Evolutionary conservation across 2,113 vertebrate genomes (phyloP).

Genomic region (Scomber colias): DNA sequence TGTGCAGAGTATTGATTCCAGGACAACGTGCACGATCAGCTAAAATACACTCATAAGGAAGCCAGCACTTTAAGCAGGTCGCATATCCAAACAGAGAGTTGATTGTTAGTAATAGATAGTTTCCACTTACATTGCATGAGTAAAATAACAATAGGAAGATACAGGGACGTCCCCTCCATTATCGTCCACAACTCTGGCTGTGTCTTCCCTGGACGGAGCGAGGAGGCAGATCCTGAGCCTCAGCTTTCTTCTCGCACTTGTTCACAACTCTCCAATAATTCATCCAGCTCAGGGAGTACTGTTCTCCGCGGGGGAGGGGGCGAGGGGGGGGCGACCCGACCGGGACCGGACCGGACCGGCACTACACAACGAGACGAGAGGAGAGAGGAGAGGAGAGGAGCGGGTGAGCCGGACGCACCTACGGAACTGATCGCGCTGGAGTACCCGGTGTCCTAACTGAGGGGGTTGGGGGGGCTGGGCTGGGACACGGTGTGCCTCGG

Average conservation of each 20-base stretch:
- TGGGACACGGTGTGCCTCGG: slow-evolving; percentile 22
- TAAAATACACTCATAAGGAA: neutral
- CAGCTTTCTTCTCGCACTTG: slow-evolving; percentile 72
- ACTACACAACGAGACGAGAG: neutral
- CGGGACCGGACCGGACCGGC: slow-evolving; percentile 14
- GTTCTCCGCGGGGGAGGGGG: slow-evolving; percentile 17
- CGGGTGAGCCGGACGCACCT: slow-evolving; percentile 34
- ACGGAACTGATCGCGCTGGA: slow-evolving; percentile 2
- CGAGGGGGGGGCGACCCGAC: neutral
- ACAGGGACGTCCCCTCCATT: slow-evolving; percentile 77
- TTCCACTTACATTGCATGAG: slow-evolving; percentile 79
- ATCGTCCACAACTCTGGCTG: slow-evolving; percentile 57
- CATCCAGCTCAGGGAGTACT: slow-evolving; percentile 71
- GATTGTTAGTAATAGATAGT: slow-evolving; percentile 1
- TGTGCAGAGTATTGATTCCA: neutral
- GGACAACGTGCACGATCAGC: neutral
- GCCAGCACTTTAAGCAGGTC: neutral
- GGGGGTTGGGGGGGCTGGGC: neutral
- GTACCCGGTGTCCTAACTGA: slow-evolving; percentile 18
- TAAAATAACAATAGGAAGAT: slow-evolving; percentile 65
- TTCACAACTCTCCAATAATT: slow-evolving; percentile 78
- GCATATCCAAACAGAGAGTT: neutral
- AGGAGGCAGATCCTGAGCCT: slow-evolving; percentile 60
- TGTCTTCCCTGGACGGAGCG: slow-evolving; percentile 64
- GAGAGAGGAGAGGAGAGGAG: neutral